Base-by-base conservation (phyloP, 2,888 invertebrate species). In the Marasmarcha lunaedactyla region DNA sequence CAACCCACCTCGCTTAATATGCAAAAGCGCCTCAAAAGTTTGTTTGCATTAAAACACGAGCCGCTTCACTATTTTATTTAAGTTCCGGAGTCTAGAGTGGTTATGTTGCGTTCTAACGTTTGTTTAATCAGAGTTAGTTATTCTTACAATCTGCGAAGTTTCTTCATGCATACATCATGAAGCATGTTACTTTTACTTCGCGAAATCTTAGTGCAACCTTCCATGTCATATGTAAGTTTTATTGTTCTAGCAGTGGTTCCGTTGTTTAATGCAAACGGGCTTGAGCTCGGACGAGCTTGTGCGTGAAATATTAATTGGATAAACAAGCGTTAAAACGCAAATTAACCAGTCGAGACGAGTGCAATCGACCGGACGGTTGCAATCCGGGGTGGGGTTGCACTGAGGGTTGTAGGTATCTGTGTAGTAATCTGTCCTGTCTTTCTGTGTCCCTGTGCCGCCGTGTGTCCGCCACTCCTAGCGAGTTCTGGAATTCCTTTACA, bases 401-500 rank as follows among this genome's bases (percentile, higher is more conserved):
- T 79, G 78, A 79, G 83, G 81, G 81, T 68, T 77, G 84, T 84
- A 84, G 83, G 83, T 85, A 83, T 84, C 71, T 85, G 84, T 84
- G 83, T 85, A 85, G 85, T 85, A 85, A 85, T 85, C 84, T 85
- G 85, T 85, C 85, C 84, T 85, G 85, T 85, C 85, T 84, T 84
- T 86, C 85, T 88, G 88, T 88, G 88, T 88, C 87, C 88, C 88
- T 88, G 87, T 86, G 85, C 84, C 85, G 85, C 85, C 84, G 84
- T 84, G 83, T 88, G 88, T 88, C 85, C 87, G 87, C 87, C 87
- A 87, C 86, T 87, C 85, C 90, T 93, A 95, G 95, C 93, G 93
- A 93, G 91, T 95, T 95, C 93, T 95, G 95, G 95, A 95, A 93
- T 91, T 94, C 94, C 91, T 95, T 95, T 92, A 93, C 93, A 90